Base-by-base conservation (phyloP, 2,888 invertebrate species). In the Ctena decussata region DNA sequence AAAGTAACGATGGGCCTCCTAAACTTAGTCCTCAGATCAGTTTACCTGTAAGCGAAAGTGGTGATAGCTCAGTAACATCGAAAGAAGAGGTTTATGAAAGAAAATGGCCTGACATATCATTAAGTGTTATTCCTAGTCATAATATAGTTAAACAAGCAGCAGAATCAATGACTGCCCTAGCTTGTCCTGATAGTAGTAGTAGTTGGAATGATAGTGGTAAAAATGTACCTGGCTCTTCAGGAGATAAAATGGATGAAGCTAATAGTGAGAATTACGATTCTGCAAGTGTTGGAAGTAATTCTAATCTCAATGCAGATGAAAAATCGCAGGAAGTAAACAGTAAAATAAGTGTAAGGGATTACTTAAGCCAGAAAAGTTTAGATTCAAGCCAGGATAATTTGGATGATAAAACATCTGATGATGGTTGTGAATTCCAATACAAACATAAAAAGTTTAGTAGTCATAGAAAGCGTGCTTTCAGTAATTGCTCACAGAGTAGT, bases 131-230 rank as follows among this genome's bases (percentile, higher is more conserved):
- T 57, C 82, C 86, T 37, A 86, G 83, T 78, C 76, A 82, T 44
- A 81, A 71, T 71, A 80, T 89, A 24, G 83, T 82, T 21, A 90
- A 86, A 78, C 87, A 87, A 73, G 85, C 92, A 15, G 93, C 94
- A 0, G 93, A 94, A 60, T 90, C 90, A 15, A 91, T 90, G 35
- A 91, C 91, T 11, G 89, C 92, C 5, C 86, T 84, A 30, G 92
- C 90, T 41, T 93, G 93, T 77, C 92, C 94, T 8, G 94, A 94
- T 80, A 93, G 93, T 80, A 93, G 93, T 74, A 93, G 93, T 83
- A 93, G 93, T 74, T 92, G 89, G 77, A 92, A 93, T 74, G 86
- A 74, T 27, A 41, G 49, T 35, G 74, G 32, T 49, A 84, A 86
- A 37, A 46, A 46, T 69, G 44, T 39, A 3, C 73, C 49, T 24